Base-by-base conservation (phyloP, 2,888 invertebrate species). In the Pterostichus madidus region DNA sequence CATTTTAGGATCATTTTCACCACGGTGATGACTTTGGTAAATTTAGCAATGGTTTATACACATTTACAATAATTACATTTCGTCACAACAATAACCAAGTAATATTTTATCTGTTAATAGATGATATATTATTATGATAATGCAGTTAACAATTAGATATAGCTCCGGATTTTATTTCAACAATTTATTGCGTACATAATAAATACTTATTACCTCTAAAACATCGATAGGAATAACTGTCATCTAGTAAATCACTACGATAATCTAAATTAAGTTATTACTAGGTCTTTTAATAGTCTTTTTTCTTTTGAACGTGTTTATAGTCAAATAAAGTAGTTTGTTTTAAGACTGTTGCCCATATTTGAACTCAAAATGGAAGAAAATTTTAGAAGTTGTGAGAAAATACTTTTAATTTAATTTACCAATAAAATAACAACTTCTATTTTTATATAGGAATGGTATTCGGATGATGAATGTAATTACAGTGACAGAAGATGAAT, bases 141-240 rank as follows among this genome's bases (percentile, higher is more conserved):
- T 56, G 77, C 77, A 56, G 17, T 56, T 77, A 77, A 77, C 77
- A 77, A 77, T 77, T 56, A 77, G 53, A 77, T 77, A 77, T 77
- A 77, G 56, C 77, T 77, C 15, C 77, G 68, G 68, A 77, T 35
- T 77, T 56, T 35, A 6, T 56, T 77, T 52, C 13, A 77, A 77
- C 77, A 77, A 77, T 77, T 56, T 56, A 77, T 56, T 77, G 77
- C 77, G 46, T 56, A 77, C 77, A 77, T 77, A 77, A 77, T 39
- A 77, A 77, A 53, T 56, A 77, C 53, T 32, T 17, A 75, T 75
- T 75, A 75, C 32, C 13, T 75, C 75, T 75, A 75, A 75, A 44
- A 75, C 75, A 75, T 75, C 52, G 10, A 71, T 71, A 71, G 68
- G 68, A 71, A 71, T 71, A 75, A 75, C 24, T 73, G 73, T 13